Evolutionary conservation across 2,797 vertebrate genomes (phyloP), one percentile per base, ranked within the genome.

Genomic region (Ceryle rudis): DNA sequence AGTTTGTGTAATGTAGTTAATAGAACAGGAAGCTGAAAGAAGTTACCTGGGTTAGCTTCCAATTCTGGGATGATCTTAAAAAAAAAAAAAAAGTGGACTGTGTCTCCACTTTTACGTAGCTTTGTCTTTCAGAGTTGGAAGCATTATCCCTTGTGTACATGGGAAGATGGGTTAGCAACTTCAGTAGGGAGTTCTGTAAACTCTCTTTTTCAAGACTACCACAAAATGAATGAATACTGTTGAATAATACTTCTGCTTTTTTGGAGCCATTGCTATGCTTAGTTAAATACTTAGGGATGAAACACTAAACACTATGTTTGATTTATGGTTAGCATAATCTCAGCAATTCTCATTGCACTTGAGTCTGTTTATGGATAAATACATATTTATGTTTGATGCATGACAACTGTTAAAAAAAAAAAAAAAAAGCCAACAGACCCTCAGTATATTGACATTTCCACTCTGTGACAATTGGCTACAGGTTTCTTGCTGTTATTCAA

Each of bases 141-240:
- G 7, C 2, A 2, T 47, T 26, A 4, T 39, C 5, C 16, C 11
- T 22, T 28, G 41, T 13, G 31, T 74, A 15, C 3, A 0, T 10
- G 26, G 33, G 19, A 61, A 41, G 61, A 10, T n/a, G 74, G 12
- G 31, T 35, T 26, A 37, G 37, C 39, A 71, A 12, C 29, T n/a
- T 23, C 46, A 51, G 18, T 21, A n/a, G 33, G 23, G 77, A 66
- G 26, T 17, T 18, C 15, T 57, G 37, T 12, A 33, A 33, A 14
- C 0, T 15, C 10, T 71, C n/a, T 16, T 78, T 70, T 51, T 72
- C 4, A 28, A 58, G 12, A 7, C 22, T 55, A 2, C 39, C 10
- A n/a, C 42, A 47, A 35, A 66, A 64, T 29, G 10, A 62, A 67
- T 29, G 9, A 58, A 15, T 29, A 10, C 16, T 44, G 39, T 15